Base-by-base conservation (phyloP, 30 jellyfish, hydroid and myxozoan genomes). In the Aurelia aurita region DNA sequence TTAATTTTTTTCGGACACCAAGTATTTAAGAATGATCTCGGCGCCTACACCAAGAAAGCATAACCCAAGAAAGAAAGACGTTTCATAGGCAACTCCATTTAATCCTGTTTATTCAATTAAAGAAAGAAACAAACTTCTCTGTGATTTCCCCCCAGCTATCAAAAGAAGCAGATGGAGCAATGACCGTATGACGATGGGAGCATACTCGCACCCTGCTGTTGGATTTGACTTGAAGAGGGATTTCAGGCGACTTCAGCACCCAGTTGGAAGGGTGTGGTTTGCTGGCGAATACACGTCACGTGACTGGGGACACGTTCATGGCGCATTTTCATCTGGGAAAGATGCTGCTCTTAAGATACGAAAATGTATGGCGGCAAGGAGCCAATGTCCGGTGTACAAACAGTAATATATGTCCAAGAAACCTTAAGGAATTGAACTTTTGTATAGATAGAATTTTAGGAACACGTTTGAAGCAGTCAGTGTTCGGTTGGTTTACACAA, bases 211-310 rank as follows among this genome's bases (percentile, higher is more conserved):
- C 77, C 95, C 84, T 44, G 79, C 49, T 14, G 74, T 79, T 46
- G 97, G 96, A 19, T 69, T 82, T 45, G 69, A 39, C 23, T 28
- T 34, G 16, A 89, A 66, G 27, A 73, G 32, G 29, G 96, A 76
- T 58, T 31, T 23, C 1, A 45, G 57, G 44, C 69, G 77, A 26
- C 71, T 90, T 58, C 77, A 75, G 21, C 74, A 63, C 6, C 93
- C 92, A 20, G 96, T 90, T 8, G 89, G 87, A 9, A 74, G 94
- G 27, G 12, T 90, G 3, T 90, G 97, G 97, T 90, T 90, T 83
- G 89, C 97, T 15, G 97, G 97, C 1, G 97, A 89, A 31, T 81
- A 81, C 74, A 69, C 92, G 10, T 44, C 79, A 16, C 35, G 71
- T 9, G 91, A 89, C 15, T 67, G 49, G 32, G 94, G 94, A 19